Percentiles rank a stretch among this genome's conserved stretches.
Evolutionary conservation across 2,113 vertebrate species (phyloP).

Genomic region (Scartelaos histophorus): DNA sequence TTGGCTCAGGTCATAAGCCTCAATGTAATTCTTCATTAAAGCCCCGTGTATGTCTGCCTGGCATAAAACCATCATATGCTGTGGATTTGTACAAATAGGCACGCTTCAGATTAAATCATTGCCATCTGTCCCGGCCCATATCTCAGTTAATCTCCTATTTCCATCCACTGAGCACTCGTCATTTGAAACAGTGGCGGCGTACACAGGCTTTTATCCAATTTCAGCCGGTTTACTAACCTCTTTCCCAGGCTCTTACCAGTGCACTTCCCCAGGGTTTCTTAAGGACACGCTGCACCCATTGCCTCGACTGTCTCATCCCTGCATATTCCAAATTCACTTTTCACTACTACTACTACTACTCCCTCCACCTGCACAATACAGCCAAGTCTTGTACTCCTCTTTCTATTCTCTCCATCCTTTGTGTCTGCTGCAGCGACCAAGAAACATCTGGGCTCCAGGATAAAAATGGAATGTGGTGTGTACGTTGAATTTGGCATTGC

Average conservation of each 20-base stretch:
- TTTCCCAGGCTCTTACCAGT: conserved; percentile 62
- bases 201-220: conserved; percentile 65
- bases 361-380: conserved; percentile 36
- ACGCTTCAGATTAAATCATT: conserved; percentile 52
- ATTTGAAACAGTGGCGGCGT: conserved; percentile 50
- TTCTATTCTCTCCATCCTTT: conserved; percentile 21
- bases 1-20: conserved; percentile 51
- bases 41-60: conserved; percentile 22
- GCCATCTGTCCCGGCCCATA: conserved; percentile 58
- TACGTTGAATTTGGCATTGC: background rate
- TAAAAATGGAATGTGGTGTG: background rate
- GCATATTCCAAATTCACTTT: conserved; percentile 22
- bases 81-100: conserved; percentile 51
- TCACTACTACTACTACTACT: conserved; percentile 1
- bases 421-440: conserved; percentile 37
- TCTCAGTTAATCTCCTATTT: conserved; percentile 69
- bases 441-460: conserved; percentile 57
- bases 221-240: conserved; percentile 75
- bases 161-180: conserved; percentile 58
- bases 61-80: conserved; percentile 47
- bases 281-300: conserved; percentile 63
- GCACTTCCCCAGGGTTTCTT: conserved; percentile 59
- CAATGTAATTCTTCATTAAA: conserved; percentile 14
- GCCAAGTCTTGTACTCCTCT: background rate
- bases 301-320: conserved; percentile 21